These are phyloP conservation scores for Seriola dumerili DNA, from an alignment of 2,113 vertebrate genomes.

Conservation along the genomic window DNA sequence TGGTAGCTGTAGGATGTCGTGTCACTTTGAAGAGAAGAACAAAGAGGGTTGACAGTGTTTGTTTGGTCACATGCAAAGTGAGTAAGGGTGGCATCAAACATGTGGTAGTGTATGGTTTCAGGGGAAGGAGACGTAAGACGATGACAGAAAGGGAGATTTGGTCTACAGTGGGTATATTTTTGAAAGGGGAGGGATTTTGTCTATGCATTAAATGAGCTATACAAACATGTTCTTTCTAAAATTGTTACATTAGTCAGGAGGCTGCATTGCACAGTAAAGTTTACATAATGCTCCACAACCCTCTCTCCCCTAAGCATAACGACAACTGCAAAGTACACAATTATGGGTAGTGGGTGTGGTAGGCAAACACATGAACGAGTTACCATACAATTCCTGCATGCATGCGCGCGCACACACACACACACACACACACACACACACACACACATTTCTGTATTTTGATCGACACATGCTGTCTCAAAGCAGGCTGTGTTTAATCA, in stretches of 20 bases:
- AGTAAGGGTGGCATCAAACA: background rate
- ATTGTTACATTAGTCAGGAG: constrained; percentile 4
- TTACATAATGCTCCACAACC: constrained; percentile 3
- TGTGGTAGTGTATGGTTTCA: background rate
- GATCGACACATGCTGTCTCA: background rate
- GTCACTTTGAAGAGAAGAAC: background rate
- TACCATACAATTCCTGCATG: background rate
- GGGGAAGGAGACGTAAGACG: constrained; percentile 2
- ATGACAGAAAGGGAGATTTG: background rate
- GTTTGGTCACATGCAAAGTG: constrained; percentile 23
- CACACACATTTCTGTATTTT: background rate
- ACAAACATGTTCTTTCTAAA: background rate
- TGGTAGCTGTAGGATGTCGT: background rate
- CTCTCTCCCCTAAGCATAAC: background rate
- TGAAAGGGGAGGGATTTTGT: background rate
- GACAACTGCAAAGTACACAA: constrained; percentile 2
- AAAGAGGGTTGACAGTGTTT: background rate
- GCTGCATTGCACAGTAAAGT: background rate
- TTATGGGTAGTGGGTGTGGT: constrained; percentile 48
- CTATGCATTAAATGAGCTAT: background rate
- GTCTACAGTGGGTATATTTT: background rate
- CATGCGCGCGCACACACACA: background rate
- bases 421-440: background rate
- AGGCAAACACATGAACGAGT: constrained; percentile 21
- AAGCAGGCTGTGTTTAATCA: background rate